Base-by-base conservation (phyloP, 2,113 vertebrate genomes). In the Chlorodrepanis virens region DNA sequence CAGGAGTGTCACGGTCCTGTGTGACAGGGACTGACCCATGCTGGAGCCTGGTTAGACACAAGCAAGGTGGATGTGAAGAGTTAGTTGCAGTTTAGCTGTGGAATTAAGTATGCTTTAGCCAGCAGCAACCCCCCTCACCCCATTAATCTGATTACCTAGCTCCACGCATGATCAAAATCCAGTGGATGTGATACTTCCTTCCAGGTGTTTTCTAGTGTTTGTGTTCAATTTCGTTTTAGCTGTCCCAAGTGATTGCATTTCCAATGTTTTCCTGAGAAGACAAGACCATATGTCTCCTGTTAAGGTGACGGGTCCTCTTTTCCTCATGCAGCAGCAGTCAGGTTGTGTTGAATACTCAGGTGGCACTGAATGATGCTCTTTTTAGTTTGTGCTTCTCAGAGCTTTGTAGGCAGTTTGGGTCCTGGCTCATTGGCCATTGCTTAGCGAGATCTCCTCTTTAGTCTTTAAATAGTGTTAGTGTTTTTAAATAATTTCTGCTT, bases 41-140 rank as follows among this genome's bases (percentile, higher is more conserved):
- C 21, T 44, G 49, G 60, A 82, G 27, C 61, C 33, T 81, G 39
- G 29, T 39, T 50, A 76, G 71, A n/a, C 50, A 56, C 3, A 53
- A 52, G 40, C 33, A 42, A 76, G 40, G 63, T 83, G 23, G n/a
- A 67, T 79, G 18, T 71, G n/a, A 80, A 61, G 59, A 90, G 53
- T 31, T 64, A n/a, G 47, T 71, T 0, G 0, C 47, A 2, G 8
- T 93, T 85, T 50, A 86, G 64, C 56, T 93, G 64, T 83, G 40
- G 53, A 88, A 84, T 15, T 89, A 40, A 78, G 57, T 84, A 90
- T 60, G 40, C 44, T 88, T 90, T 86, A 80, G 59, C 35, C 31
- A 81, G 52, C n/a, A 72, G 23, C 35, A 75, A 5, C 13, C 0
- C 5, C 9, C 4, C 0, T 14, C 37, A 45, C 21, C 9, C 10